A percentile compares a stretch with the other conserved stretches of the same genome.
Conservation (phyloP, 1,140 invertebrate genomes). For the Drosophila insularis region DNA sequence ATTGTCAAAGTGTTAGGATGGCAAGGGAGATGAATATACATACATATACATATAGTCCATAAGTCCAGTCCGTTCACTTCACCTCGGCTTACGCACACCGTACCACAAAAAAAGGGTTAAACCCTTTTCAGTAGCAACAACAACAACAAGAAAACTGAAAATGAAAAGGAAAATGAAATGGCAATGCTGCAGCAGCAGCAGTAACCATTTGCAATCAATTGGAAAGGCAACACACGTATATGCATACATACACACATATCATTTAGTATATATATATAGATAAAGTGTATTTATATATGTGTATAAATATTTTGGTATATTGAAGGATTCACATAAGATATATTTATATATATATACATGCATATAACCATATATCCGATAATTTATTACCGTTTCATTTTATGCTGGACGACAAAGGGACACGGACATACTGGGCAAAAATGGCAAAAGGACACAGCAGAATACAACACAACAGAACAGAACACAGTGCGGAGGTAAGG, state of each 20-base stretch:
- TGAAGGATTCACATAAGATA: conserved; percentile 6
- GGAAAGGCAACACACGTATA: conserved; percentile 5
- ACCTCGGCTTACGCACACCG: neutral
- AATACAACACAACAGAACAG: no score
- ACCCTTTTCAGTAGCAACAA: conserved; percentile 61
- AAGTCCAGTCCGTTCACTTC: neutral
- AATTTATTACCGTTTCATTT: conserved; percentile 59
- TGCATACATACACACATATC: neutral
- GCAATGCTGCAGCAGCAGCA: conserved; percentile 33
- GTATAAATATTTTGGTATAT: conserved; percentile 6
- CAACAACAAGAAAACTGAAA: conserved; percentile 12
- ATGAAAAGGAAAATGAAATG: conserved; percentile 38
- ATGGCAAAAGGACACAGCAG: neutral
- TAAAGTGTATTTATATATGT: neutral
- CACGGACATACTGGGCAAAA: neutral
- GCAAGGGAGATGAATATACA: neutral
- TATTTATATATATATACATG: neutral
- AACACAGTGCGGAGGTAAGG: conserved; percentile 22
- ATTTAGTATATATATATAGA: neutral
- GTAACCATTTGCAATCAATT: conserved; percentile 63
- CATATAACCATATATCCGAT: conserved; percentile 39
- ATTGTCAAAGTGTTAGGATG: conserved; percentile 30
- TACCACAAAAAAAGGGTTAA: conserved; percentile 29
- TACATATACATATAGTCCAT: neutral
- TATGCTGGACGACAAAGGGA: conserved; percentile 4